These are phyloP conservation scores for Minunthozetes semirufus DNA, from an alignment of 2,888 invertebrate genomes.

Conservation along the genomic window DNA sequence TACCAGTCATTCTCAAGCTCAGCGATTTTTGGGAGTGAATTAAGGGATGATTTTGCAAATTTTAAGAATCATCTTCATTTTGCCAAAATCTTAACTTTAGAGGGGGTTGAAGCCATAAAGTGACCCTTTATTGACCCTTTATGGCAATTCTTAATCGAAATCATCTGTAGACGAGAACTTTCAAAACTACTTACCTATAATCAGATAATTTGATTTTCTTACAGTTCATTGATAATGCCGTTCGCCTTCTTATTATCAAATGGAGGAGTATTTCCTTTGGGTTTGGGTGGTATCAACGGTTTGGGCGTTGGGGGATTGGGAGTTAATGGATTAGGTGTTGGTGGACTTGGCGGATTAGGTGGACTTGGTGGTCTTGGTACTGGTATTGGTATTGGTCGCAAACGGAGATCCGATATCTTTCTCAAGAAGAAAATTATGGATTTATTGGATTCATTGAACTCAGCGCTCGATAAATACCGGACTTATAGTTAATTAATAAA, in stretches of 20 bases:
- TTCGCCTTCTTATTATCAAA: slow-evolving; percentile 19
- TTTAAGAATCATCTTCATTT: no score
- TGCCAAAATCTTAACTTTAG: no score
- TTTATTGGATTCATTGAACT: background rate
- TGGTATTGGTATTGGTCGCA: background rate
- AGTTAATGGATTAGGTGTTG: background rate
- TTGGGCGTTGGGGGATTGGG: background rate
- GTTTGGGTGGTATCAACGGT: background rate
- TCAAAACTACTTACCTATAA: no score
- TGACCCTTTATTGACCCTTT: no score
- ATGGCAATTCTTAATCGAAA: no score
- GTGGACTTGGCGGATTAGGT: background rate
- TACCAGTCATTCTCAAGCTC: no score
- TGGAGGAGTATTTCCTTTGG: background rate
- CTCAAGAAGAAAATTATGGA: background rate
- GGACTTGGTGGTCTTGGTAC: background rate
- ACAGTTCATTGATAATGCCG: slow-evolving; percentile 34
- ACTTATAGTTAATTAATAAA: background rate
- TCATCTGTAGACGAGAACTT: no score
- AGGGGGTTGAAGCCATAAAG: no score
- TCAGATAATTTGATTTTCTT: background rate
- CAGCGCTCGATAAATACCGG: slow-evolving; percentile 5
- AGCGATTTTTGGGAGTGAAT: no score
- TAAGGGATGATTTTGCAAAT: no score
- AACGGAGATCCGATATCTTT: background rate